These are phyloP conservation scores for Chironomus tentans DNA, from an alignment of 2,888 invertebrate genomes.

Conservation along the genomic window DNA sequence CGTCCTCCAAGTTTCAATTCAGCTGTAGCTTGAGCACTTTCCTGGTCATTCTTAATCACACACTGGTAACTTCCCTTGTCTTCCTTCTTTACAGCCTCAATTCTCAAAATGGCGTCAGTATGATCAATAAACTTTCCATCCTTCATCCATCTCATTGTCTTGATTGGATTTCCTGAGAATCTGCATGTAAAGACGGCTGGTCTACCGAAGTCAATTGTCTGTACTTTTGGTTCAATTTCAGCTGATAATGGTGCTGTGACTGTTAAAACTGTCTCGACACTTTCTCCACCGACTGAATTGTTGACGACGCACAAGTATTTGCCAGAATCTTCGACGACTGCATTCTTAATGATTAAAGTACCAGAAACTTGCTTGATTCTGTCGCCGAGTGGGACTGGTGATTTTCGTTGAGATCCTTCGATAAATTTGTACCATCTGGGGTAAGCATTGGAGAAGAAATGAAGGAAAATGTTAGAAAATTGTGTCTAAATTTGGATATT, in stretches of 20 bases:
- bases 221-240: constrained; percentile 79
- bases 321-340: constrained; percentile 85
- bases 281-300: constrained; percentile 74
- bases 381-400: constrained; percentile 81
- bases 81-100: constrained; percentile 84
- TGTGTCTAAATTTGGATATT: background rate
- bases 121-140: constrained; percentile 81
- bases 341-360: constrained; percentile 84
- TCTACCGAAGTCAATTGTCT: constrained; percentile 88
- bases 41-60: constrained; percentile 85
- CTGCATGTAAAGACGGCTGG: constrained; percentile 88
- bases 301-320: constrained; percentile 91
- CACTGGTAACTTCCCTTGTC: constrained; percentile 98
- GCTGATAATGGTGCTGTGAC: constrained; percentile 86
- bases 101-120: constrained; percentile 70
- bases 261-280: constrained; percentile 83
- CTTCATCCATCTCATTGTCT: constrained; percentile 85
- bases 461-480: background rate
- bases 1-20: constrained; percentile 88
- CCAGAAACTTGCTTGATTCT: constrained; percentile 88
- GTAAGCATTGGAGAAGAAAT: background rate
- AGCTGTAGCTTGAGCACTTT: constrained; percentile 85
- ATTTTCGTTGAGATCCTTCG: constrained; percentile 75
- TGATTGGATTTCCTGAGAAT: constrained; percentile 82
- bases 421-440: constrained; percentile 89